A percentile compares a stretch with the other conserved stretches of the same genome.
Conservation (phyloP, 1,140 invertebrate species). For the Vanessa tameamea region DNA sequence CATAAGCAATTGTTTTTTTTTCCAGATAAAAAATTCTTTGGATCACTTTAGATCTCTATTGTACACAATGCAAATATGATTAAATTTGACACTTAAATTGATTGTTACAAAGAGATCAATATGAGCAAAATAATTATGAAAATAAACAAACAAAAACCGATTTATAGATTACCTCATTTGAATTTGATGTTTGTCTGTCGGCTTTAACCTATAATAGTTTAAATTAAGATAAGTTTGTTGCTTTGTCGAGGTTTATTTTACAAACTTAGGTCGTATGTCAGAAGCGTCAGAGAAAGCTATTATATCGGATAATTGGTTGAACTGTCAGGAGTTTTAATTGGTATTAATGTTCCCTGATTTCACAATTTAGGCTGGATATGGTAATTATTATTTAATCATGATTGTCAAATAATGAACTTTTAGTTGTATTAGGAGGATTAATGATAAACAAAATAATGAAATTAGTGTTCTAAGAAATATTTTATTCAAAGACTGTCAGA, state of each 20-base stretch:
- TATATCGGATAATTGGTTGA: slow-evolving; percentile 11
- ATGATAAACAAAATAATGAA: no score
- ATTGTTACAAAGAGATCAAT: no score
- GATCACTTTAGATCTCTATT: no score
- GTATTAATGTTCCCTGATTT: slow-evolving; percentile 16
- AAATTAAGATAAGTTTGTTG: neutral
- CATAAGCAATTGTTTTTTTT: no score
- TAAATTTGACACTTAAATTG: no score
- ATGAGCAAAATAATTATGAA: neutral
- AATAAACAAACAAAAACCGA: neutral
- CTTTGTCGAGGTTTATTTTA: slow-evolving; percentile 2
- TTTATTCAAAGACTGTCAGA: no score
- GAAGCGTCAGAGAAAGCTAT: slow-evolving; percentile 6
- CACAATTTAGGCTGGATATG: neutral
- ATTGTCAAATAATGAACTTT: no score
- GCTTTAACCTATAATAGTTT: neutral
- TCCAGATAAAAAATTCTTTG: no score
- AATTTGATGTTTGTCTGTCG: neutral
- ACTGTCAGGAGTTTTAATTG: slow-evolving; percentile 14
- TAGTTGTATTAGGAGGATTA: no score
- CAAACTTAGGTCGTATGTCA: slow-evolving; percentile 3
- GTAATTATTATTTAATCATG: neutral
- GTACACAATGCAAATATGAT: no score
- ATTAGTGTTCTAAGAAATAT: no score
- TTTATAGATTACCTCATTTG: neutral